Conservation (phyloP, 2,888 invertebrate genomes). For the Lasioglossum villosulum region DNA sequence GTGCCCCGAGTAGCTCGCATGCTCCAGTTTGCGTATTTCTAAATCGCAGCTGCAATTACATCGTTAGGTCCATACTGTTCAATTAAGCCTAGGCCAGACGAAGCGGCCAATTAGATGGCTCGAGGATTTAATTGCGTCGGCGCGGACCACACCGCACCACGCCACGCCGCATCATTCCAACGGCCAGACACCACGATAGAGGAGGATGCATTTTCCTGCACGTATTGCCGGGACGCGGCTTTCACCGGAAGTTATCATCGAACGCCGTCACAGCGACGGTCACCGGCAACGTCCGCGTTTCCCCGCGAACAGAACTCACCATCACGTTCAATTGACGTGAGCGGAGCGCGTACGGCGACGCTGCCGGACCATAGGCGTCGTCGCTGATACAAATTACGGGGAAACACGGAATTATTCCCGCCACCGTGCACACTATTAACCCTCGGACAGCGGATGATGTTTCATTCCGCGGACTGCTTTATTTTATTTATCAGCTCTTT, state of each 20-base stretch:
- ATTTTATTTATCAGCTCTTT: too few relatives aligned
- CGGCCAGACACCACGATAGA: constrained; percentile 40
- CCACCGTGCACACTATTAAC: constrained; percentile 5
- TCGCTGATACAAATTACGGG: constrained; percentile 53
- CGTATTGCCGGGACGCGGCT: constrained; percentile 21
- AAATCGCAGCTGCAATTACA: constrained; percentile 75
- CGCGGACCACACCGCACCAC: constrained; percentile 40
- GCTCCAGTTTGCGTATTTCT: constrained; percentile 58
- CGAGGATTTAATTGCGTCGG: constrained; percentile 76
- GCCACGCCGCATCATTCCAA: constrained; percentile 3
- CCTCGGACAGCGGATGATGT: too few relatives aligned
- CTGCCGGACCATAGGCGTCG: constrained; percentile 17
- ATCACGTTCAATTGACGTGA: constrained; percentile 45
- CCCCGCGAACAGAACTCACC: constrained; percentile 25
- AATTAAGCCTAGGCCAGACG: constrained; percentile 73
- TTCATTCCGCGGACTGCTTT: too few relatives aligned
- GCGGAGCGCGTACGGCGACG: constrained; percentile 10
- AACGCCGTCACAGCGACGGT: constrained; percentile 29
- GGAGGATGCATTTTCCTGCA: constrained; percentile 48
- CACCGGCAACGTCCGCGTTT: constrained; percentile 2
- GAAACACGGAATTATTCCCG: constrained; percentile 45
- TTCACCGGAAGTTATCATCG: constrained; percentile 58
- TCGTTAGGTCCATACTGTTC: constrained; percentile 77
- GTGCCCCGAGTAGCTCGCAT: constrained; percentile 6
- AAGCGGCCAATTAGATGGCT: constrained; percentile 73